Evolutionary conservation across 2,113 vertebrate genomes (phyloP).

Genomic region (Hemibates koningsi): DNA sequence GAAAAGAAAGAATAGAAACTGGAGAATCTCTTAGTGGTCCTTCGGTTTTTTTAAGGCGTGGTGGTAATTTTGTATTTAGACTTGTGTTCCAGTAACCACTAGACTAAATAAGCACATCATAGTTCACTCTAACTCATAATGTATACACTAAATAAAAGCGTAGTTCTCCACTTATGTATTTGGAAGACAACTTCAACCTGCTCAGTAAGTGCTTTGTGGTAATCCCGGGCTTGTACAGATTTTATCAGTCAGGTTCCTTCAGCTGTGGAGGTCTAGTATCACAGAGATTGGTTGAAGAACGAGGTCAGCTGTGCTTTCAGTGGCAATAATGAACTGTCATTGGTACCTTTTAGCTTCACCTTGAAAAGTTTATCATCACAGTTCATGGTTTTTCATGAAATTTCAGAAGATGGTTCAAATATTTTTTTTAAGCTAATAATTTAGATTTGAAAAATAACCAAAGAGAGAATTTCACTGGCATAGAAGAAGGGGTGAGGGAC

Average conservation of each 20-base stretch:
- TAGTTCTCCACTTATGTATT: constrained; percentile 1
- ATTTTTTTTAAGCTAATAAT: neutral
- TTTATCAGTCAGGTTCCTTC: neutral
- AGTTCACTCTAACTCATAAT: neutral
- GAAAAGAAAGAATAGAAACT: constrained; percentile 1
- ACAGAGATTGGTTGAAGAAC: neutral
- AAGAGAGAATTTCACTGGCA: neutral
- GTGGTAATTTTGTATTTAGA: neutral
- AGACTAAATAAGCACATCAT: neutral
- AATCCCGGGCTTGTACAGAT: neutral
- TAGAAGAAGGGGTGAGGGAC: neutral
- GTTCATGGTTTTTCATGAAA: neutral
- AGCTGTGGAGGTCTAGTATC: neutral
- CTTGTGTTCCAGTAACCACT: neutral
- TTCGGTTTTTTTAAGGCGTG: neutral
- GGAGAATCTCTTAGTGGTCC: neutral
- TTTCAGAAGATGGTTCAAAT: neutral
- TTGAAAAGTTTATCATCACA: neutral
- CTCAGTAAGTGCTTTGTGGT: neutral
- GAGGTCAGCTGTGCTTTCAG: neutral
- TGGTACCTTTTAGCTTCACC: neutral
- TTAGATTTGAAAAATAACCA: neutral
- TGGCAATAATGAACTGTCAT: neutral
- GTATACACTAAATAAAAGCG: neutral
- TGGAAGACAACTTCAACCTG: neutral